Conservation (phyloP, 2,888 invertebrate species). For the Rhagonycha fulva region DNA sequence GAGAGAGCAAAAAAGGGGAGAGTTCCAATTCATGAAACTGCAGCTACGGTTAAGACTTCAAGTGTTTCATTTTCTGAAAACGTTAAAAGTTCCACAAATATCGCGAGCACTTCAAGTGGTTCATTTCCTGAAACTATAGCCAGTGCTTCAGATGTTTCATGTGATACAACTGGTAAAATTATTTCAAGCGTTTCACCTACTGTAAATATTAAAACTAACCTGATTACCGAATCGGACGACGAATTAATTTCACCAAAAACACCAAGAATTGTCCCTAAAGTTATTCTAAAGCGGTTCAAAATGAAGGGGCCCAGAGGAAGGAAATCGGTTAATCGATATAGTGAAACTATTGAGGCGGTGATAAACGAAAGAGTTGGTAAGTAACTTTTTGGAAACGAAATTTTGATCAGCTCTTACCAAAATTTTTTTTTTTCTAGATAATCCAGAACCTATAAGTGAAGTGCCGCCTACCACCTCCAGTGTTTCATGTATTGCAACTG, state of each 20-base stretch:
- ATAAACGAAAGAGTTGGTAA: neutral
- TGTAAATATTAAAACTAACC: neutral
- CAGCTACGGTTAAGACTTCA: neutral
- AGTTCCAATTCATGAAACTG: neutral
- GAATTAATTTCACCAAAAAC: neutral
- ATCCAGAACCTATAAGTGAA: neutral
- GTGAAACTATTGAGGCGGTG: neutral
- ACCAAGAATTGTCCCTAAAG: no score
- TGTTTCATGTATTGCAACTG: neutral
- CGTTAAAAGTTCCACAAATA: no score
- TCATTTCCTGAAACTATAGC: neutral
- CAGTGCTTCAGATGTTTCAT: neutral
- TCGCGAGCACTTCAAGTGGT: neutral
- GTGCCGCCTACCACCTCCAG: no score
- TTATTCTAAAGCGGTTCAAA: neutral
- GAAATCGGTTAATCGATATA: neutral
- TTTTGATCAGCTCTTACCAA: no score
- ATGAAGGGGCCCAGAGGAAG: neutral
- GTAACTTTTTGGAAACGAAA: neutral
- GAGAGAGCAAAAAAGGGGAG: neutral
- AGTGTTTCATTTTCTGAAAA: neutral
- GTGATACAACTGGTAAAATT: no score
- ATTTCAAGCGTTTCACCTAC: neutral
- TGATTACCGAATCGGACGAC: neutral
- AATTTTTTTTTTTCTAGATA: neutral